Evolutionary conservation across 2,113 vertebrate genomes (phyloP).

Genomic region (Steatornis caripensis): DNA sequence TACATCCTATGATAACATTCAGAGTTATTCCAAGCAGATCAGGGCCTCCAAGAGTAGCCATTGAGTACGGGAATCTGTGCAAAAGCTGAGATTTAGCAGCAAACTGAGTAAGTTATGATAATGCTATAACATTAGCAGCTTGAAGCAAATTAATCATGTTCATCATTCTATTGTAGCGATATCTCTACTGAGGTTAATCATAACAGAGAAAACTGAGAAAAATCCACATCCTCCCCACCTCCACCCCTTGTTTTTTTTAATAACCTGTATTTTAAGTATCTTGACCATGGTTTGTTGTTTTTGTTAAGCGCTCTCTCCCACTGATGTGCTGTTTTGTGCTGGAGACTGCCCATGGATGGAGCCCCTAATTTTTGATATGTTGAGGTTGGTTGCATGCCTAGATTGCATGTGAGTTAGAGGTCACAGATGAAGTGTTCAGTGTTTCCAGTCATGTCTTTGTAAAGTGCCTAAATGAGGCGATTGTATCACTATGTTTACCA

Average conservation of each 20-base stretch:
- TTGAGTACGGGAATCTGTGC: not conserved
- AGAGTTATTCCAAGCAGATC: not conserved
- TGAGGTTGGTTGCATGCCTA: not conserved
- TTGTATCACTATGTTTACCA: not conserved
- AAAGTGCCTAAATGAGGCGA: not conserved
- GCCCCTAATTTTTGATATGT: not conserved
- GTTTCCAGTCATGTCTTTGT: not conserved
- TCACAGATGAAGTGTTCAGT: not conserved
- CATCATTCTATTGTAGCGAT: not conserved
- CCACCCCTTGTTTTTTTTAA: not conserved
- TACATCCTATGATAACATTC: not conserved
- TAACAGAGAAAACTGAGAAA: not conserved
- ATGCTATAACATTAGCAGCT: not conserved
- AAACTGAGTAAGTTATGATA: not conserved
- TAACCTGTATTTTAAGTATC: not conserved
- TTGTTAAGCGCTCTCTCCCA: not conserved
- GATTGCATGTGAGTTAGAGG: not conserved
- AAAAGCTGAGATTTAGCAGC: not conserved
- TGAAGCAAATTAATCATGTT: not conserved
- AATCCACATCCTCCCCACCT: not conserved
- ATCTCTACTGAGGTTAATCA: not conserved
- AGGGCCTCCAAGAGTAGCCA: not conserved
- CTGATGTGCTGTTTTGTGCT: not conserved
- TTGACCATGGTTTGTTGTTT: not conserved
- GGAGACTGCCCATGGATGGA: not conserved